Base-by-base conservation (phyloP, 2,113 vertebrate genomes). In the Ellobius talpinus region DNA sequence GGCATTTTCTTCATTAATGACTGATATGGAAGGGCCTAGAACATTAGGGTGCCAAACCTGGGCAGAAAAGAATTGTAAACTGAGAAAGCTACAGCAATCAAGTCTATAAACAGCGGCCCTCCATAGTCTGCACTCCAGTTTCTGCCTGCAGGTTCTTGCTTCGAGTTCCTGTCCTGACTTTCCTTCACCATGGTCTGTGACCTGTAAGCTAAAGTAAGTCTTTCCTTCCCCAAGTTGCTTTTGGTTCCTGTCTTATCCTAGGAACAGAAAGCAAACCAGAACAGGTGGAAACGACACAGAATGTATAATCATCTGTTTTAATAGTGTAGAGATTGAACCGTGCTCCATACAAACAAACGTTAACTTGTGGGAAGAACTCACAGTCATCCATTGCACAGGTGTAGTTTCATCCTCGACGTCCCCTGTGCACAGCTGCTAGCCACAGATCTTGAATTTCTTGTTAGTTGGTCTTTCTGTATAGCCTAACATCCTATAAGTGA, bases 361-460 rank as follows among this genome's bases (percentile, higher is more conserved):
- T 79, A 39, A 16, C 29, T 29, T 29, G 21, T 70, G 47, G 33
- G 61, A 91, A 88, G 89, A 93, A 9, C 13, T 66, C 70, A 7
- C 0, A 17, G 19, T 87, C 19, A 88, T n/a, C n/a, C 47, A 33
- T 63, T 82, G 72, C 36, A 65, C 16, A 91, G 47, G 70, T 17
- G 5, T 3, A 61, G 26, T 63, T 12, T 17, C 7, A 0, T 79
- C 92, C 33, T 42, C 42, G 63, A 19, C 33, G 26, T 58, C 29
- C 16, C 21, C 16, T 45, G 24, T 23, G n/a, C 12, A 14, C 39
- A 73, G 68, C 45, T 94, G 87, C 87, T n/a, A 76, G 50, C 16
- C 33, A 36, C 21, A 16, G 70, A 74, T 76, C 33, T 95, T 72
- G 88, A 93, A 88, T 97, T 89, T 65, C 29, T 45, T 74, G 33